A percentile compares a stretch with the other conserved stretches of the same genome.
phyloP scores from a whole-genome alignment of 2,888 invertebrate species.

The Drosophila paracracens region DNA sequence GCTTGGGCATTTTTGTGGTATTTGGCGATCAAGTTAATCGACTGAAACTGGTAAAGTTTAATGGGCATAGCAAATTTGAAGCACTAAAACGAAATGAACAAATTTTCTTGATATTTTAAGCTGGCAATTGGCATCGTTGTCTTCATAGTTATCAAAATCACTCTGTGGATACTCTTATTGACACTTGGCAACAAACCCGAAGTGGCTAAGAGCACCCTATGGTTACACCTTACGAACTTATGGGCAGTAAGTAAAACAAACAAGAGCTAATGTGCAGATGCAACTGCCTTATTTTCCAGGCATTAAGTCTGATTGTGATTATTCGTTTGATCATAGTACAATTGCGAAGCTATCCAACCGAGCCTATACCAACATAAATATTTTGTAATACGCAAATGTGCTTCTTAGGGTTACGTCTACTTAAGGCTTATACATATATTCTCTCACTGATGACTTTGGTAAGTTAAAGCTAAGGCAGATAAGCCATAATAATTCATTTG shows the following conservation, averaged over 20 bases:
- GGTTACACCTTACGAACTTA: constrained; percentile 8
- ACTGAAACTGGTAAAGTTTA: constrained; percentile 7
- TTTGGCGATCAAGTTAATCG: not conserved
- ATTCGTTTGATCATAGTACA: not conserved
- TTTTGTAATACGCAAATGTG: constrained; percentile 21
- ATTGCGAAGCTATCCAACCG: not conserved
- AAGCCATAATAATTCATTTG: not conserved
- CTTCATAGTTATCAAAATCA: constrained; percentile 5
- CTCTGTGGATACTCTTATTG: not conserved
- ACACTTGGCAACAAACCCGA: not conserved
- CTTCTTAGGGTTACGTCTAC: constrained; percentile 9
- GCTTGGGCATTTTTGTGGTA: constrained; percentile 9
- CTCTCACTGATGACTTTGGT: constrained; percentile 17
- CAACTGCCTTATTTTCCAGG: not conserved
- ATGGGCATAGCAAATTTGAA: not conserved
- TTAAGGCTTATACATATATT: constrained; percentile 8
- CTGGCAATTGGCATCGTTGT: not conserved
- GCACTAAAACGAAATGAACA: not conserved
- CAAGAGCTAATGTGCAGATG: not conserved
- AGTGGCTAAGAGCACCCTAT: not conserved
- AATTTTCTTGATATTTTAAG: not conserved
- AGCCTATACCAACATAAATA: not conserved
- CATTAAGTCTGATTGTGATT: constrained; percentile 3
- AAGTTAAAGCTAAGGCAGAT: not conserved
- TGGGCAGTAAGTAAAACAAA: constrained; percentile 18